Conservation (phyloP, 2,113 vertebrate genomes). For the Lathamus discolor region DNA sequence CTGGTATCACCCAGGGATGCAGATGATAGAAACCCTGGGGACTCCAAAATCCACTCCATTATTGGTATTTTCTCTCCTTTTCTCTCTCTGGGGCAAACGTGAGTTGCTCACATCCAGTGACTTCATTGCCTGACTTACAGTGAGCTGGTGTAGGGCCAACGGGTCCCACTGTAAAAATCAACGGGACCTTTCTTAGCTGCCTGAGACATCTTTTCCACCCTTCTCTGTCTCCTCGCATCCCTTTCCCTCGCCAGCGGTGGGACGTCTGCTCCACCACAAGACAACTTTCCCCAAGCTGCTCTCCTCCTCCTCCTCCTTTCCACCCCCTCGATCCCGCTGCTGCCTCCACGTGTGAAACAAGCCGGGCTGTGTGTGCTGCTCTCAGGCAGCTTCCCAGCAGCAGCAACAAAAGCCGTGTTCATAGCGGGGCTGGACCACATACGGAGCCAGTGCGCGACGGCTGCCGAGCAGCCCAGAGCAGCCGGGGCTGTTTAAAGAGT, state of each 20-base stretch:
- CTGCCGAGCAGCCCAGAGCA: constrained; percentile 56
- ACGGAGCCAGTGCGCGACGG: constrained; percentile 55
- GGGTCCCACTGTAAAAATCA: constrained; percentile 2
- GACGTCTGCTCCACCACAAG: neutral
- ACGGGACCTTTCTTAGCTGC: constrained; percentile 21
- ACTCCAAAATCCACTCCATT: neutral
- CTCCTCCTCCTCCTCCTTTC: neutral
- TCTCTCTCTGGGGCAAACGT: neutral
- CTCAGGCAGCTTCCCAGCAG: constrained; percentile 67
- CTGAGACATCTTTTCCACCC: constrained; percentile 45
- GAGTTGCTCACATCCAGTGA: neutral
- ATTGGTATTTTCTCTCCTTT: neutral
- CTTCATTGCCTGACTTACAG: neutral
- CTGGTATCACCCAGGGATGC: neutral
- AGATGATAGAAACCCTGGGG: neutral
- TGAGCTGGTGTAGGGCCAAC: neutral
- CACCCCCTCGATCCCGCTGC: neutral
- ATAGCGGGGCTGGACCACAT: constrained; percentile 69
- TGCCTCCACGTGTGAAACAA: constrained; percentile 61
- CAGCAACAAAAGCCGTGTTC: constrained; percentile 74
- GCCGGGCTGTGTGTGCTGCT: constrained; percentile 62
- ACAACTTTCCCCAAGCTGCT: neutral
- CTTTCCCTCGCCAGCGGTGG: neutral
- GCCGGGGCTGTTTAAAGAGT: constrained; percentile 62
- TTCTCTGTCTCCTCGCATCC: neutral